Conservation (phyloP, 2,888 invertebrate genomes). For the Leptinotarsa rubiginosa region DNA sequence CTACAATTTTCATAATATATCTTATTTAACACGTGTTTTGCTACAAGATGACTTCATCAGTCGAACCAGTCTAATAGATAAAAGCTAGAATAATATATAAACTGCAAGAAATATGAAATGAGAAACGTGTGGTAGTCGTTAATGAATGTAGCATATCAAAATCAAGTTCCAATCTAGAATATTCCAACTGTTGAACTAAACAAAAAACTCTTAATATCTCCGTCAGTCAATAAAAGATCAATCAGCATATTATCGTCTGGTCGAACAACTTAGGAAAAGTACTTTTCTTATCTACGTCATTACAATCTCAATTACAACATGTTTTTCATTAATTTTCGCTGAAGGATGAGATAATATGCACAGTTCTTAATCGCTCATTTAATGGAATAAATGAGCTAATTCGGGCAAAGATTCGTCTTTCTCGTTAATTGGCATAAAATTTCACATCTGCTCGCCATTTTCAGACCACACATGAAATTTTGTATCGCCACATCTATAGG, state of each 20-base stretch:
- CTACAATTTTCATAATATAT: no score
- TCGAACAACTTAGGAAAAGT: constrained; percentile 1
- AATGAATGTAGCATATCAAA: no score
- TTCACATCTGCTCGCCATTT: constrained; percentile 58
- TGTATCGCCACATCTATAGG: constrained; percentile 36
- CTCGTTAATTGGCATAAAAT: constrained; percentile 58
- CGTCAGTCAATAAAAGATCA: not conserved
- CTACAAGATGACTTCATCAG: no score
- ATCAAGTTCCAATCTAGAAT: no score
- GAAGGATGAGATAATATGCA: constrained; percentile 35
- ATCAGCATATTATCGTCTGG: not conserved
- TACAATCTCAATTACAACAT: constrained; percentile 12
- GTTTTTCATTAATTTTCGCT: constrained; percentile 28
- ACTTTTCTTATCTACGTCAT: not conserved
- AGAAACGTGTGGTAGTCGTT: no score
- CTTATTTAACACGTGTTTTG: no score
- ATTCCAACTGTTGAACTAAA: no score
- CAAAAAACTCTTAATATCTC: no score
- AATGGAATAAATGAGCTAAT: constrained; percentile 45
- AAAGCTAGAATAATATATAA: no score
- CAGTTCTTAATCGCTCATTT: constrained; percentile 27
- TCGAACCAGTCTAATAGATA: no score
- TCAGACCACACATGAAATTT: constrained; percentile 52
- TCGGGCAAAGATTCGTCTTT: constrained; percentile 48
- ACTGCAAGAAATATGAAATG: no score